phyloP scores from a whole-genome alignment of 2,113 vertebrate genomes.

The Zosterops borbonicus region DNA sequence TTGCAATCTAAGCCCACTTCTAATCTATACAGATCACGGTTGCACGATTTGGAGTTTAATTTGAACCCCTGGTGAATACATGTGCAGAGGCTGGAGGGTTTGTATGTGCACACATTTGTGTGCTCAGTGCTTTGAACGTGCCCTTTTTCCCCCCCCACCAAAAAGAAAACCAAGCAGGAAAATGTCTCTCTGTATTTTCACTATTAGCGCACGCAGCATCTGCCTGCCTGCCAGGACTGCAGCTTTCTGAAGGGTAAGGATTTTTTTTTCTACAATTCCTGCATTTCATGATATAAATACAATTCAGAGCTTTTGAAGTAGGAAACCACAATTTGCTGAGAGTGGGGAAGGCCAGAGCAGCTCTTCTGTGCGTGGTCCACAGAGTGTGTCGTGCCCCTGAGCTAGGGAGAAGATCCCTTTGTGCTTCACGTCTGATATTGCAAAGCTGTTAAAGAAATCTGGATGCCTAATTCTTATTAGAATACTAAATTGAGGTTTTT shows the following conservation, averaged over 20 bases:
- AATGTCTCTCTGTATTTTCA: neutral
- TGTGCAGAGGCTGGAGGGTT: neutral
- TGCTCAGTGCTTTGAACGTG: neutral
- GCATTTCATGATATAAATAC: neutral
- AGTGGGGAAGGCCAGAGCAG: neutral
- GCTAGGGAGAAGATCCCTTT: neutral
- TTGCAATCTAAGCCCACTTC: constrained; percentile 64
- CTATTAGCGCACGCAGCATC: neutral
- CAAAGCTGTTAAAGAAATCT: neutral
- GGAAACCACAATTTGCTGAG: neutral
- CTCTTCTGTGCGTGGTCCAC: neutral
- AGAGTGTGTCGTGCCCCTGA: neutral
- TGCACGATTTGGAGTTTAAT: constrained; percentile 58
- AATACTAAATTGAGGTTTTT: constrained; percentile 13
- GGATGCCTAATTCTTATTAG: neutral
- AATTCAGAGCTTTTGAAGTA: neutral
- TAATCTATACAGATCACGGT: constrained; percentile 61
- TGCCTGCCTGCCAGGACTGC: neutral
- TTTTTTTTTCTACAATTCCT: neutral
- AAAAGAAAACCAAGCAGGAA: neutral
- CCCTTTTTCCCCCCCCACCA: neutral
- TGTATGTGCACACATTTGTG: neutral
- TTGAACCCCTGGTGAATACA: constrained; percentile 41
- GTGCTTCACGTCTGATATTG: neutral
- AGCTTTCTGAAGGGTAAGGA: neutral